Evolutionary conservation across 2,888 invertebrate species (phyloP).

Genomic region (Agrypnus murinus): DNA sequence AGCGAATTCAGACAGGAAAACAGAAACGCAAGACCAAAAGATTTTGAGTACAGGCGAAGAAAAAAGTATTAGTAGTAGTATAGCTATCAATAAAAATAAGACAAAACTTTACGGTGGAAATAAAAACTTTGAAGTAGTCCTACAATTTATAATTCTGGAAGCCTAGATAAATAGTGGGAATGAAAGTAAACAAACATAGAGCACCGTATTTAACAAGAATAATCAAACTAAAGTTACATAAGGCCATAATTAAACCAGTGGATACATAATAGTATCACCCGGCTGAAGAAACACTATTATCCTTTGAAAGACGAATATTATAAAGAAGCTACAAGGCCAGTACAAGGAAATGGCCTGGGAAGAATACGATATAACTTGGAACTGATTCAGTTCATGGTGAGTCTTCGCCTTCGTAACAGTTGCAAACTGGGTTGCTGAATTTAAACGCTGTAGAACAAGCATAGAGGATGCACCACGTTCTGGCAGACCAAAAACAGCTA

Average conservation of each 20-base stretch:
- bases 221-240: neutral
- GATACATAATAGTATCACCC: neutral
- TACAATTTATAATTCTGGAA: neutral
- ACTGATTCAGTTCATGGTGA: no score
- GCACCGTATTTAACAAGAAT: slow-evolving; percentile 8
- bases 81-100: slow-evolving; percentile 2
- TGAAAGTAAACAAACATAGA: neutral
- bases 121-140: slow-evolving; percentile 11
- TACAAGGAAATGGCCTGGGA: neutral
- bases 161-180: neutral
- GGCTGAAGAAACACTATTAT: no score
- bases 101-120: neutral
- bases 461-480: no score
- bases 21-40: neutral
- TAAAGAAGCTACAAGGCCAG: neutral
- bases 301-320: neutral
- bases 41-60: neutral
- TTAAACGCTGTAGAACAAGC: no score
- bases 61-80: neutral
- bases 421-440: no score
- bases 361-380: slow-evolving; percentile 1
- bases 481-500: no score
- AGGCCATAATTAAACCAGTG: neutral
- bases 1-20: neutral
- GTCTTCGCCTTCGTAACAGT: no score